phyloP scores from a whole-genome alignment of 2,888 invertebrate species.

The Phaonia tiefii region DNA sequence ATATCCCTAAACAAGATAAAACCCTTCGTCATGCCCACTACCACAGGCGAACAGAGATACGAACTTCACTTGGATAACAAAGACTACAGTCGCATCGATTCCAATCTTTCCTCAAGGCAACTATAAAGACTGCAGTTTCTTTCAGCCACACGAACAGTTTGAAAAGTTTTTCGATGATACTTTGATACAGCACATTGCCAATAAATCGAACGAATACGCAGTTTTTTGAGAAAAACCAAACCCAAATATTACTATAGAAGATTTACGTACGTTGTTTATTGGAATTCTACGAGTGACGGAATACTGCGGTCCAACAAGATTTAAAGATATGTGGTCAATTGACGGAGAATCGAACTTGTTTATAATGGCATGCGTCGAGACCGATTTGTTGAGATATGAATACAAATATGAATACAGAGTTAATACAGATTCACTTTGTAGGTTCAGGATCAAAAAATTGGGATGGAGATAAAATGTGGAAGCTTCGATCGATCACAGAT shows the following conservation, averaged over 20 bases:
- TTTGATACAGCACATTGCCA: conserved; percentile 24
- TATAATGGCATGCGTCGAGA: conserved; percentile 42
- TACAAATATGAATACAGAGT: too few relatives aligned
- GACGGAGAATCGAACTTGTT: conserved; percentile 28
- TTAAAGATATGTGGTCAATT: conserved; percentile 9
- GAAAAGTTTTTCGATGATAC: conserved; percentile 24
- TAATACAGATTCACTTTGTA: conserved; percentile 53
- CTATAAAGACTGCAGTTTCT: too few relatives aligned
- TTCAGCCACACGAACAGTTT: too few relatives aligned
- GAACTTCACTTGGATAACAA: too few relatives aligned
- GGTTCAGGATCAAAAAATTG: not conserved
- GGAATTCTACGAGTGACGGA: conserved; percentile 26
- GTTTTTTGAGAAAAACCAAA: conserved; percentile 20
- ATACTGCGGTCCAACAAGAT: too few relatives aligned
- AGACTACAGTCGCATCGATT: too few relatives aligned
- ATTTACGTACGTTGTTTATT: conserved; percentile 33
- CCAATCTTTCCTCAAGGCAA: too few relatives aligned
- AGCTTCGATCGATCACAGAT: conserved; percentile 68
- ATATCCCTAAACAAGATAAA: not conserved
- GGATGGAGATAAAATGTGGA: conserved; percentile 69
- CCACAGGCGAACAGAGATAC: too few relatives aligned
- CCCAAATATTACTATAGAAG: conserved; percentile 19
- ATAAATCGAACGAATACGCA: conserved; percentile 32
- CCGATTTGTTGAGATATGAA: conserved; percentile 50
- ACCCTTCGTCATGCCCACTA: not conserved